Evolutionary conservation across 2,888 invertebrate species (phyloP), one percentile per base, ranked within the genome.

Genomic region (Xiphydria camelus): DNA sequence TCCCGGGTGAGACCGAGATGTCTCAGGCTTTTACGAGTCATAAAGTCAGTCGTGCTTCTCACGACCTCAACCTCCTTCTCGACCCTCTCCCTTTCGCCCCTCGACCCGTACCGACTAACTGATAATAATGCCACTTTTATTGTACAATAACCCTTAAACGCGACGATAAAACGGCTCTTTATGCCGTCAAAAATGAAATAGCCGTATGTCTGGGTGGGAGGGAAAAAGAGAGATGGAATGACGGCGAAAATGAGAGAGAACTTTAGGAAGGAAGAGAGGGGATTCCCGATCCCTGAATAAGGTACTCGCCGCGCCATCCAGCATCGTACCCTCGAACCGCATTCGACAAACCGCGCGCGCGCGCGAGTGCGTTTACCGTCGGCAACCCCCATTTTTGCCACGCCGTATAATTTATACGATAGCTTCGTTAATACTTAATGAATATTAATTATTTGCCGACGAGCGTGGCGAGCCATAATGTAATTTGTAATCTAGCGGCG

Each of bases 121-220:
- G 75, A 75, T 75, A 74, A 73, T 75, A 75, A 75, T 69, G 64
- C 70, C 66, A 64, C 67, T 71, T 75, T 75, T 74, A 75, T 74
- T 69, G 70, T 73, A 71, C 74, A 68, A 73, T 74, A 75, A 75
- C 70, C 72, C 70, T 74, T 70, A 71, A 73, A 72, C 67, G 67
- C 53, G 61, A 53, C 68, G 66, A 73, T 75, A 74, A 74, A 75
- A 69, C 63, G 60, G 41, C 66, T 62, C 63, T 70, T 72, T 70
- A 72, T 61, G 62, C 58, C 71, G 66, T 68, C 66, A 68, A 68
- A 71, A 71, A 73, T 70, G 70, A 73, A 72, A 72, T 66, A 62
- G 59, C 61, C 62, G n/a, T n/a, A 55, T 61, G 62, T 62, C 58
- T 55, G 42, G 53, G 41, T 43, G 50, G 25, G 36, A 44, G 22